These are phyloP conservation scores for Drosophila ficusphila DNA, from an alignment of 1,140 invertebrate genomes.

Conservation along the genomic window DNA sequence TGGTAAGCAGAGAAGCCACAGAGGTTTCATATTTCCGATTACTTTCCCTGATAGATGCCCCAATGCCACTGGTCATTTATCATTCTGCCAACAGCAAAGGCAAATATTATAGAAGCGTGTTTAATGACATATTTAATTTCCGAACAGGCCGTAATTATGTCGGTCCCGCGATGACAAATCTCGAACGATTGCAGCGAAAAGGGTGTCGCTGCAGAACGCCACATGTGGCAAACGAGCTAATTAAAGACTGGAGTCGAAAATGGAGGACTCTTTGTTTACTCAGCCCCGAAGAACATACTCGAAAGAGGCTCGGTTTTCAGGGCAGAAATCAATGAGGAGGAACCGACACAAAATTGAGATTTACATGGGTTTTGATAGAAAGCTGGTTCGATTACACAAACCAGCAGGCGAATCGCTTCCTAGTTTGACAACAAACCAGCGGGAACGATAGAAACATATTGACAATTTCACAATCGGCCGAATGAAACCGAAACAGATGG, in stretches of 20 bases:
- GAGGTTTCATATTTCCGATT: slow-evolving; percentile 30
- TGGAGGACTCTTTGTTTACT: slow-evolving; percentile 27
- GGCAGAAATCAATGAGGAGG: slow-evolving; percentile 13
- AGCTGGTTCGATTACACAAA: slow-evolving; percentile 37
- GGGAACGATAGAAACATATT: slow-evolving; percentile 37
- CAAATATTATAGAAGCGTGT: slow-evolving; percentile 40
- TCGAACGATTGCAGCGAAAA: slow-evolving; percentile 20
- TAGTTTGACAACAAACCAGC: slow-evolving; percentile 29
- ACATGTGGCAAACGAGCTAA: slow-evolving; percentile 70
- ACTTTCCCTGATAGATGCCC: slow-evolving; percentile 10
- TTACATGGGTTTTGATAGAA: slow-evolving; percentile 28
- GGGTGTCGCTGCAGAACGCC: slow-evolving; percentile 17
- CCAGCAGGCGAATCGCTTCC: slow-evolving; percentile 40
- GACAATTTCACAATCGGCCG: slow-evolving; percentile 45
- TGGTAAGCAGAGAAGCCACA: neutral
- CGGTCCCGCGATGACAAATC: slow-evolving; percentile 44
- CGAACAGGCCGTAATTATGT: slow-evolving; percentile 67
- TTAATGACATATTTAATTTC: slow-evolving; percentile 72
- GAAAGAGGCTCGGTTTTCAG: slow-evolving; percentile 33
- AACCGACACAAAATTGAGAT: slow-evolving; percentile 12
- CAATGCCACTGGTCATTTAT: slow-evolving; percentile 30
- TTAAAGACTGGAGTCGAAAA: slow-evolving; percentile 51
- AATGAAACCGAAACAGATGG: slow-evolving; percentile 37
- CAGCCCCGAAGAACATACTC: slow-evolving; percentile 44
- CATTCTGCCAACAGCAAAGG: slow-evolving; percentile 12